Conservation (phyloP, 2,113 vertebrate species). For the Gila orcuttii region DNA sequence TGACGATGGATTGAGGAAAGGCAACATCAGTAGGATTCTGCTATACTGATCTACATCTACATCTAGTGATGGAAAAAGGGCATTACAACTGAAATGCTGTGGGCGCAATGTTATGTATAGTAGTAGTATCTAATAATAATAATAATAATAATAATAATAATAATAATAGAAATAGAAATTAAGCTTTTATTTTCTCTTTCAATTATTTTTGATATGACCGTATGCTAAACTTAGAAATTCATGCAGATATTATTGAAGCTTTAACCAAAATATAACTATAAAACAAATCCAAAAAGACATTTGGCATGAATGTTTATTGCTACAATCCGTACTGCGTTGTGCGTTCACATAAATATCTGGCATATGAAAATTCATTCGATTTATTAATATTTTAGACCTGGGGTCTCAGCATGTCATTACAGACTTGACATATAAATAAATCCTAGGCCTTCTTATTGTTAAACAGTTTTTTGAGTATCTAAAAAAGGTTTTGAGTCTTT, state of each 20-base stretch:
- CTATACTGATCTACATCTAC: neutral
- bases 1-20: neutral
- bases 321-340: neutral
- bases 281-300: neutral
- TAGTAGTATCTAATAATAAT: neutral
- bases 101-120: neutral
- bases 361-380: neutral
- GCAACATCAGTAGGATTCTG: neutral
- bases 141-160: neutral
- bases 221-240: neutral
- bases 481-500: too few species aligned
- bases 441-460: neutral
- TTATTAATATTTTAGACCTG: neutral
- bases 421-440: neutral
- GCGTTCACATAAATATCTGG: neutral
- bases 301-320: neutral
- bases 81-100: conserved; percentile 18
- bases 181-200: neutral
- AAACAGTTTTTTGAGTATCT: neutral
- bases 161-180: neutral
- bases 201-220: neutral
- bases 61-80: conserved; percentile 42
- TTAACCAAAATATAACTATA: neutral
- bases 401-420: neutral
- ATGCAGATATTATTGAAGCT: neutral